Base-by-base conservation (phyloP, 2,888 invertebrate species). In the Synanthedon myopaeformis region DNA sequence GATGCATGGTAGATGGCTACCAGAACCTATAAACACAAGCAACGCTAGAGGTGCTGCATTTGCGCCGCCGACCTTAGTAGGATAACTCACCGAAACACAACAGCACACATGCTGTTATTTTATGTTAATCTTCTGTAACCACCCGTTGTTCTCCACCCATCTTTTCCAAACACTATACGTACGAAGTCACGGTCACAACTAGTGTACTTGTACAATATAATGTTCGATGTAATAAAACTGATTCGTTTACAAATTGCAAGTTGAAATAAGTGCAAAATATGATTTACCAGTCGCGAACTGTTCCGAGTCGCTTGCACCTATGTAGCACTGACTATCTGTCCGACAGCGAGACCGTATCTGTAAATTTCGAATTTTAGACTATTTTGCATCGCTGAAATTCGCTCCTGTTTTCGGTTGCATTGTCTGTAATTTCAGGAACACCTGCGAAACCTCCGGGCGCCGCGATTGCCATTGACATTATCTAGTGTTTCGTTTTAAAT, bases 401-500 rank as follows among this genome's bases (percentile, higher is more conserved):
- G 45, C 45, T 45, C 49, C 12, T 49, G 49, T 49, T 49, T 49
- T 49, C 49, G 49, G 45, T 49, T 56, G 54, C 48, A 54, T 52
- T 52, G 65, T 71, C 67, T 72, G 70, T 70, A 73, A 74, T 73
- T 72, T 65, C 59, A 64, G 61, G 60, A n/a, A n/a, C 51, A 51
- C 51, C 51, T 69, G 68, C 59, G 61, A 61, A 60, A 53, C 66
- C 75, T 66, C 62, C 60, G 54, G 70, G 75, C 72, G 55, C 64
- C 60, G 56, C 71, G 69, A 70, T 74, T 75, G 74, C 66, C 61
- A 65, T 66, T 75, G 80, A 79, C 79, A 72, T 69, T 79, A 81
- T 81, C 80, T 68, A 67, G 69, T 66, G 66, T 64, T 61, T 62
- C 70, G 64, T 63, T 74, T 74, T 73, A 74, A 76, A 74, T 75